These are phyloP conservation scores for Grantiella picta DNA, from an alignment of 2,113 vertebrate species.

Conservation along the genomic window DNA sequence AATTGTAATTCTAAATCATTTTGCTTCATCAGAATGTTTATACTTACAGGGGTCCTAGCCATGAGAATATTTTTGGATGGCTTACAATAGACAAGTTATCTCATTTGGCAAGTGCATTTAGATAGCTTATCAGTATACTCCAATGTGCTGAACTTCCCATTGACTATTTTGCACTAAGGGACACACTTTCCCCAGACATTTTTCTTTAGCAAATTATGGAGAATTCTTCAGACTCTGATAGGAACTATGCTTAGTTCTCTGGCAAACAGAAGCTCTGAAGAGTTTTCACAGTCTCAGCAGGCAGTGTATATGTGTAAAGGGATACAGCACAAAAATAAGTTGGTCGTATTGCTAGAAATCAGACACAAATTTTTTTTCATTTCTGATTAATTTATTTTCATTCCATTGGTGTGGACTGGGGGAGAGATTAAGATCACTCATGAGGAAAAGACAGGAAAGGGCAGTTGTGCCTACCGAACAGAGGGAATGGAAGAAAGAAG, in stretches of 20 bases:
- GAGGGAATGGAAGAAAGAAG: background rate
- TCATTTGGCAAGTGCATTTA: conserved; percentile 17
- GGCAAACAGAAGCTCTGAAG: background rate
- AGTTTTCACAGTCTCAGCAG: background rate
- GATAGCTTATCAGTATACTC: background rate
- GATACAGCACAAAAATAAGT: background rate
- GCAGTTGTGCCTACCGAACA: background rate
- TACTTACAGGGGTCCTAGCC: background rate
- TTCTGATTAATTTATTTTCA: background rate
- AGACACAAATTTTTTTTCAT: background rate
- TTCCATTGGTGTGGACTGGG: background rate
- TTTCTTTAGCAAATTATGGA: background rate
- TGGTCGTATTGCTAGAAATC: background rate
- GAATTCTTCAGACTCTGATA: background rate
- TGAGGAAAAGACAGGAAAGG: background rate
- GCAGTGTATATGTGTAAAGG: background rate
- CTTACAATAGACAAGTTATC: conserved; percentile 1
- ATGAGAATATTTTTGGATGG: conserved; percentile 27
- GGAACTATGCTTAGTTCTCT: background rate
- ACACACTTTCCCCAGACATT: background rate
- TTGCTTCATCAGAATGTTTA: conserved; percentile 28
- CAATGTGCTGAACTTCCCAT: background rate
- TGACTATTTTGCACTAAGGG: background rate
- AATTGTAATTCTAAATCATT: conserved; percentile 33
- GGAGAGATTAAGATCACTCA: background rate